Evolutionary conservation across 2,888 invertebrate species (phyloP).

Genomic region (Conops quadrifasciatus): DNA sequence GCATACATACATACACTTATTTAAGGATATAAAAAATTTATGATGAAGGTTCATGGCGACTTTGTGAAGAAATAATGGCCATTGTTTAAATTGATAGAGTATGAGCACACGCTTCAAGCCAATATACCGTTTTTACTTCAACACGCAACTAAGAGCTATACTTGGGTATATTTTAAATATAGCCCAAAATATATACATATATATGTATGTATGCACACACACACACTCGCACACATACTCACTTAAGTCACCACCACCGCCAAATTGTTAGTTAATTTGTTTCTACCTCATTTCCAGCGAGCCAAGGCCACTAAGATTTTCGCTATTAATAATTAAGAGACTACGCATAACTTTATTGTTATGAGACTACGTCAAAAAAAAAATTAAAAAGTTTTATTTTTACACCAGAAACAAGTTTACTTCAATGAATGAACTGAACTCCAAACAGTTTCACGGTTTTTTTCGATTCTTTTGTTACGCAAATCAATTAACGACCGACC

Average conservation of each 20-base stretch:
- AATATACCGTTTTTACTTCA: neutral
- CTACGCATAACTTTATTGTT: neutral
- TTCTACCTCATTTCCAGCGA: constrained; percentile 20
- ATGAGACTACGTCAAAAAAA: neutral
- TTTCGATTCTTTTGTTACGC: neutral
- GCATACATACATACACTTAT: neutral
- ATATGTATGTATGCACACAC: constrained; percentile 20
- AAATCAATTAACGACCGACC: neutral
- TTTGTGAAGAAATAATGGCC: constrained; percentile 3
- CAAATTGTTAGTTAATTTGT: constrained; percentile 8
- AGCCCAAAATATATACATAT: constrained; percentile 1
- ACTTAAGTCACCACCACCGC: neutral
- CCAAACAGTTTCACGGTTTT: neutral
- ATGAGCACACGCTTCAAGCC: neutral
- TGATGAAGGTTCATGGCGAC: constrained; percentile 3
- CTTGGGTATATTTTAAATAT: too few relatives aligned
- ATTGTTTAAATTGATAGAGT: constrained; percentile 6
- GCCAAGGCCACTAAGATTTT: constrained; percentile 21
- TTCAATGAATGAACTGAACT: constrained; percentile 11
- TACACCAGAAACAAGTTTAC: constrained; percentile 16
- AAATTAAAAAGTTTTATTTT: neutral
- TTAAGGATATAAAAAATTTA: constrained; percentile 10
- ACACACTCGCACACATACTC: neutral
- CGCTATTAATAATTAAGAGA: constrained; percentile 2
- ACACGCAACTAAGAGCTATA: constrained; percentile 12